Percentiles rank a stretch among this genome's conserved stretches.
Conservation (phyloP, 2,888 invertebrate species). For the Hoplodrina blanda region DNA sequence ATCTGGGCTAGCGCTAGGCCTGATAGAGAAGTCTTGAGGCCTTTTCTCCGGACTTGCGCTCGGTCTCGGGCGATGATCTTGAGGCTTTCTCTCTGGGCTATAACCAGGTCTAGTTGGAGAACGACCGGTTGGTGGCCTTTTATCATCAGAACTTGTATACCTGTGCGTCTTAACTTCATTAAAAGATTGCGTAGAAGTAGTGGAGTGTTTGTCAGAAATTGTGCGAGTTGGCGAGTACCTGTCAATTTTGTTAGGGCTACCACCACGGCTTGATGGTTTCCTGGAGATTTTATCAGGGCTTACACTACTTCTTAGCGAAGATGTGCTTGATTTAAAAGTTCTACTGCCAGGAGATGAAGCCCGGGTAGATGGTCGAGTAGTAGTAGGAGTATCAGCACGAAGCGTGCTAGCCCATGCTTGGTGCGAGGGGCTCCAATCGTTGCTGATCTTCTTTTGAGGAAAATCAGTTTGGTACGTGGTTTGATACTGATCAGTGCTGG, state of each 20-base stretch:
- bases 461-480: constrained; percentile 92
- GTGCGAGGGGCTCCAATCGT: constrained; percentile 93
- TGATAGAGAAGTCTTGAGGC: constrained; percentile 61
- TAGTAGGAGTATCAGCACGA: constrained; percentile 92
- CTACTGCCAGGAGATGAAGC: constrained; percentile 91
- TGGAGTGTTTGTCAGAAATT: constrained; percentile 75
- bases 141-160: constrained; percentile 72
- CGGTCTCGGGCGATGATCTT: constrained; percentile 69
- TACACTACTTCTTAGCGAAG: constrained; percentile 89
- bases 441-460: constrained; percentile 90
- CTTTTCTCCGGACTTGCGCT: constrained; percentile 81
- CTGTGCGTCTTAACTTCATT: constrained; percentile 75
- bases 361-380: constrained; percentile 85
- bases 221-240: constrained; percentile 79
- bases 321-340: constrained; percentile 88
- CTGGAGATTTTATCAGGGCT: constrained; percentile 85
- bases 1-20: constrained; percentile 73
- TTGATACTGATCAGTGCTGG: constrained; percentile 87
- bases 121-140: constrained; percentile 72
- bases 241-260: constrained; percentile 77
- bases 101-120: constrained; percentile 74
- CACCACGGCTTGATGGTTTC: constrained; percentile 81
- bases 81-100: constrained; percentile 78
- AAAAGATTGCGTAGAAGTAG: constrained; percentile 74
- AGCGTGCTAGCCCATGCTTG: constrained; percentile 94